Conservation (phyloP, 2,797 vertebrate species). For the Lateolabrax maculatus region DNA sequence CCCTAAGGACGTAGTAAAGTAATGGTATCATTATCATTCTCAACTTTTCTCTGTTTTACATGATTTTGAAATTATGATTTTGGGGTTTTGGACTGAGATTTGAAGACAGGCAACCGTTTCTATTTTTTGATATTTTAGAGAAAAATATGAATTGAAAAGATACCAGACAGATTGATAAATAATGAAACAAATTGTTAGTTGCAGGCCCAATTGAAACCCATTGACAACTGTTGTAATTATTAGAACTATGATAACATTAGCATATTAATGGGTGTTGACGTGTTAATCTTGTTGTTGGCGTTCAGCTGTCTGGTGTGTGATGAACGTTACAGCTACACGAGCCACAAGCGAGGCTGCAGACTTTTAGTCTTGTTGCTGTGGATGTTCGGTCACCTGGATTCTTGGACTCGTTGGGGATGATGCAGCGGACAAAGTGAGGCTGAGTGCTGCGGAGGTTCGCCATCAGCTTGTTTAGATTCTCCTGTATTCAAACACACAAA, state of each 20-base stretch:
- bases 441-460: conserved; percentile 93
- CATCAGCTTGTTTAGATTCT: conserved; percentile 96
- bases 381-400: conserved; percentile 66
- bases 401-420: conserved; percentile 95
- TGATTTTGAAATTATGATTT: too few species aligned
- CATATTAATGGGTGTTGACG: background rate
- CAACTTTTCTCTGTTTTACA: background rate
- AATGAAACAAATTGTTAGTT: too few species aligned
- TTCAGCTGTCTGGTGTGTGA: background rate
- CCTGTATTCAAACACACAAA: conserved; percentile 78
- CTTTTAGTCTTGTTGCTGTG: too few species aligned
- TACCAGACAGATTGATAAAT: too few species aligned
- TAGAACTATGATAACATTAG: background rate
- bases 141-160: too few species aligned
- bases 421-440: conserved; percentile 95
- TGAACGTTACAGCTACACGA: background rate
- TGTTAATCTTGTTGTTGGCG: background rate
- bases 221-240: too few species aligned
- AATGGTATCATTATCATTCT: too few species aligned
- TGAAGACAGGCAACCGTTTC: too few species aligned
- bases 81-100: too few species aligned
- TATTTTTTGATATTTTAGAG: too few species aligned
- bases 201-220: background rate
- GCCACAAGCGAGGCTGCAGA: accelerated
- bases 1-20: too few species aligned